Base-by-base conservation (phyloP, 2,888 invertebrate species). In the Gastracanthus pulcherrimus region DNA sequence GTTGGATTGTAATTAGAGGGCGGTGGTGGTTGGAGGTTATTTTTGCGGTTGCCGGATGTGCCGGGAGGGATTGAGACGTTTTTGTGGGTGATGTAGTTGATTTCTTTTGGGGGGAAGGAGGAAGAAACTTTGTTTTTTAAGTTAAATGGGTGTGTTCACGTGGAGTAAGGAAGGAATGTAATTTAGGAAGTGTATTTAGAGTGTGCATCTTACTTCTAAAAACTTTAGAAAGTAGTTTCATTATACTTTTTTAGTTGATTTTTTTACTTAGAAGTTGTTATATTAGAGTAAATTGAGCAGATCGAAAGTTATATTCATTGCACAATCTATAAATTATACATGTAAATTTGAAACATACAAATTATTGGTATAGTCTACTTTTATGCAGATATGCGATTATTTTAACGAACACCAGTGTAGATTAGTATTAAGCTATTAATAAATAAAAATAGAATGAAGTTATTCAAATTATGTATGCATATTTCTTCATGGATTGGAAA, bases 1-100 rank as follows among this genome's bases (percentile, higher is more conserved):
- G 51, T 55, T 26, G 9, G n/a, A 62, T 62, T 29, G 62, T 62
- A 62, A 62, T 62, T 67, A 41, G 41, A 41, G 67, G 38, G 41
- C 38, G 38, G 45, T 16, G 3, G 51, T 11, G 23, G 7, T 23
- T 26, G 23, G 26, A 55, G 19, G 6, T 23, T 23, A 11, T 55
- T 55, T 51, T 19, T 26, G 23, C 26, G 51, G n/a, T 6, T 55
- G 51, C 51, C 51, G 51, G 51, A 55, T 55, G 41, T 13, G 41
- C 45, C 4, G 45, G 1, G 2, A 13, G 38, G n/a, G n/a, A n/a
- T 2, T 0, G 13, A 41, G 13, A 3, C 0, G n/a, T 45, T n/a
- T 16, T 45, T n/a, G n/a, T n/a, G n/a, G n/a, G n/a, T n/a, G n/a
- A n/a, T n/a, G 5, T 45, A 16, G n/a, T 45, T 45, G 45, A 16